These are phyloP conservation scores for Phoxinus phoxinus DNA, from an alignment of 2,113 vertebrate genomes.

Conservation along the genomic window DNA sequence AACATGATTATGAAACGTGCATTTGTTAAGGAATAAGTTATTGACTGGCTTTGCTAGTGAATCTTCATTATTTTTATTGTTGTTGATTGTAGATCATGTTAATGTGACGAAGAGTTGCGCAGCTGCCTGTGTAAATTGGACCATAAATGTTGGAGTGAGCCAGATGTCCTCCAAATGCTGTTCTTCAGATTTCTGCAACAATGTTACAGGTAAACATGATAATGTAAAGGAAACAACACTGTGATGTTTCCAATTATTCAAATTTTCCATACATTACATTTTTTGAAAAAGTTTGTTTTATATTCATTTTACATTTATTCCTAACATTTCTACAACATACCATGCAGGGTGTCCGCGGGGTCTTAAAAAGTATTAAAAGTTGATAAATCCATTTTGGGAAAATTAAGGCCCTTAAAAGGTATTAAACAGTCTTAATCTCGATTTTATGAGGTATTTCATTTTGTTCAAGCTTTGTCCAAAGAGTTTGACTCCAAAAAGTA, in stretches of 20 bases:
- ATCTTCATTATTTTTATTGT: neutral
- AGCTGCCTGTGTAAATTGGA: fast-evolving
- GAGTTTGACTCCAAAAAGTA: too few relatives aligned
- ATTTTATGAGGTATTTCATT: too few relatives aligned
- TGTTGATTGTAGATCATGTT: neutral
- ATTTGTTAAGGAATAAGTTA: neutral
- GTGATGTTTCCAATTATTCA: too few relatives aligned
- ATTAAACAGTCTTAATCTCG: too few relatives aligned
- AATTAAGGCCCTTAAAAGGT: too few relatives aligned
- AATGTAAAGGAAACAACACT: neutral
- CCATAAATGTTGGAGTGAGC: fast-evolving
- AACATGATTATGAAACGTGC: neutral
- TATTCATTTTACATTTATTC: neutral
- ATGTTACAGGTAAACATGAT: neutral
- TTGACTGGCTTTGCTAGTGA: neutral
- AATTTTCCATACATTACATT: neutral
- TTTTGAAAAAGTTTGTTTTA: neutral
- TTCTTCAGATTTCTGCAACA: neutral
- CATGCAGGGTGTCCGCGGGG: too few relatives aligned
- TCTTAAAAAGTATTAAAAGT: too few relatives aligned
- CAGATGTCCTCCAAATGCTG: neutral
- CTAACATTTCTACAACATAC: neutral
- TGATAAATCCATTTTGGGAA: too few relatives aligned
- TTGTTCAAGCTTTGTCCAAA: too few relatives aligned
- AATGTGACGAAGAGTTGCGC: neutral